Evolutionary conservation across 2,888 invertebrate species (phyloP).

Genomic region (Cataglyphis livida): DNA sequence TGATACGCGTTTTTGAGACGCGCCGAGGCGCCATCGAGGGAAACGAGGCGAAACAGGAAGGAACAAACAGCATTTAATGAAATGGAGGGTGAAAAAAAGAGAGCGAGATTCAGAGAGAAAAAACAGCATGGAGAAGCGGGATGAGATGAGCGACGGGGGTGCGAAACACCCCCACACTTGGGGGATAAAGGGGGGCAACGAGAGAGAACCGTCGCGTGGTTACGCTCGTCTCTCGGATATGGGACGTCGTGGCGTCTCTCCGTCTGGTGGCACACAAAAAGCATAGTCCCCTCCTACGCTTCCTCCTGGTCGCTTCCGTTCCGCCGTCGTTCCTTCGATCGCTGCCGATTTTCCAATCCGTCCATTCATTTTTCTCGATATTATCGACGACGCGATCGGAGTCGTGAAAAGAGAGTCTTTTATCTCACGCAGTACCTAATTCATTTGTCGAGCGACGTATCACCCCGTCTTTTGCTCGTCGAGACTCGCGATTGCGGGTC

Average conservation of each 20-base stretch:
- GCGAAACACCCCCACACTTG: neutral
- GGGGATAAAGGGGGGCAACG: neutral
- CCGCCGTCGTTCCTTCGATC: neutral
- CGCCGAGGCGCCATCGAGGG: neutral
- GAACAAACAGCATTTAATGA: neutral
- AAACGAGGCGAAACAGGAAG: neutral
- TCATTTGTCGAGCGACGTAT: slow-evolving; percentile 2
- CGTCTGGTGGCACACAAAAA: slow-evolving; percentile 75
- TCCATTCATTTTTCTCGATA: slow-evolving; percentile 34
- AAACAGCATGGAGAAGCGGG: neutral
- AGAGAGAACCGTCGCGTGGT: slow-evolving; percentile 25
- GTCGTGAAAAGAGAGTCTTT: neutral
- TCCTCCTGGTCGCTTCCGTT: neutral
- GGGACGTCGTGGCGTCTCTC: slow-evolving; percentile 74
- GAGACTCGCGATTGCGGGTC: neutral
- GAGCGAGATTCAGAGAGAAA: neutral
- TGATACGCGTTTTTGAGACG: neutral
- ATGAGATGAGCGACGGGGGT: neutral
- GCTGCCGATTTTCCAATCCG: neutral
- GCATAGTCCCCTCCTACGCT: slow-evolving; percentile 30
- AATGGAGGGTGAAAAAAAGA: neutral
- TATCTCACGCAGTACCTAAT: neutral
- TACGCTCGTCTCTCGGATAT: slow-evolving; percentile 62
- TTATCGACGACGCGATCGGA: slow-evolving; percentile 6
- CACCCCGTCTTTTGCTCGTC: neutral